Base-by-base conservation (phyloP, 2,888 invertebrate genomes). In the Dicyrtomina minuta region DNA sequence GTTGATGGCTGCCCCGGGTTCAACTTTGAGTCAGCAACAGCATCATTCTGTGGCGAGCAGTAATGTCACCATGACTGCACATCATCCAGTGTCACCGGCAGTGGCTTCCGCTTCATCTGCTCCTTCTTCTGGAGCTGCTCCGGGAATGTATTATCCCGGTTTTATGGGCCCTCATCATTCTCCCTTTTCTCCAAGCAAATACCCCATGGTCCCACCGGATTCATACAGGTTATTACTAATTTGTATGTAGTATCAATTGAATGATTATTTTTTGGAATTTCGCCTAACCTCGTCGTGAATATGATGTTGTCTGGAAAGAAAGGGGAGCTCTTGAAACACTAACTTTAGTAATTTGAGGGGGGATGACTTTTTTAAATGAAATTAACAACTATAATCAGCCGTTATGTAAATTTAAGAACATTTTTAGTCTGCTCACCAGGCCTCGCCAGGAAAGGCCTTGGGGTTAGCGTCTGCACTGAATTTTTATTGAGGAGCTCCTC, bases 181-280 rank as follows among this genome's bases (percentile, higher is more conserved):
- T 24, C 78, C 78, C 3, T 78, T 78, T 68, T 68, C 78, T 15
- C 77, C 74, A 1, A 67, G 65, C 68, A 78, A 78, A 43, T 78
- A 72, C 61, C 78, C 76, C 1, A 75, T 78, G 26, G 76, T 76
- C 15, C 75, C 78, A 51, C 76, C 78, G 0, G 78, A 78, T 26
- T 72, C 75, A 15, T 76, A 72, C 68, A 73, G 77, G 77, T n/a
- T n/a, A n/a, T n/a, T n/a, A n/a, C n/a, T n/a, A n/a, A n/a, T n/a
- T n/a, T n/a, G n/a, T 77, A 62, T 70, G 70, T 17, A 6, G n/a
- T 24, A 65, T 17, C 26, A 39, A 41, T 10, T 39, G 17, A n/a
- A n/a, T n/a, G n/a, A 59, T 46, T 10, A 13, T 56, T 24, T 51
- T 22, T n/a, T 8, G 8, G n/a, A 39, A 15, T 12, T 43, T 44